These are phyloP conservation scores for Sciaenops ocellatus DNA, from an alignment of 2,797 vertebrate genomes.

Conservation along the genomic window DNA sequence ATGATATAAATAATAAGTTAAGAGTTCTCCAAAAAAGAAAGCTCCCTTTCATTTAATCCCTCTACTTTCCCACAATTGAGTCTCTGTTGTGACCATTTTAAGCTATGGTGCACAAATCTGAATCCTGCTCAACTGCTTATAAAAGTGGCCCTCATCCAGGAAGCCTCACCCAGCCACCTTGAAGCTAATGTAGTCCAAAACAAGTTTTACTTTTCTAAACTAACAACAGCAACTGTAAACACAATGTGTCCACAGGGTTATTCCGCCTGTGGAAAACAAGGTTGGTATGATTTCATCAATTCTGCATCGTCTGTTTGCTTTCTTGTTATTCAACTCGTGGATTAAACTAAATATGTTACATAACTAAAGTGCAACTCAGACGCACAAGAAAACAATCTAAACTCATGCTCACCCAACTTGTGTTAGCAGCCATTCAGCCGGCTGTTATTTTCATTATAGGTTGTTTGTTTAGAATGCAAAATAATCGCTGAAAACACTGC, in stretches of 20 bases:
- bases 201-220: constrained; percentile 9
- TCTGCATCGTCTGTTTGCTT: constrained; percentile 46
- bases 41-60: constrained; percentile 55
- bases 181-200: constrained; percentile 18
- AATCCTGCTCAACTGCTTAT: constrained; percentile 65
- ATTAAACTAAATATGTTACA: constrained; percentile 62
- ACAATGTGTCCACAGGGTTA: constrained; percentile 6
- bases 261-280: neutral
- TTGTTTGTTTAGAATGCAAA: neutral
- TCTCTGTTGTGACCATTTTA: constrained; percentile 73
- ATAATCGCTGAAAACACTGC: neutral
- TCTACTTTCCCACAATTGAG: constrained; percentile 65
- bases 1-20: constrained; percentile 51
- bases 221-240: constrained; percentile 5
- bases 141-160: constrained; percentile 46
- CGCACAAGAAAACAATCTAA: constrained; percentile 23
- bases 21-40: constrained; percentile 32
- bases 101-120: constrained; percentile 61
- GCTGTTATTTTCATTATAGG: neutral
- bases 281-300: too few species aligned
- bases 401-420: constrained; percentile 8
- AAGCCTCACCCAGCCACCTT: constrained; percentile 22
- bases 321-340: constrained; percentile 35
- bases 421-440: neutral
- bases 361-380: constrained; percentile 54